Base-by-base conservation (phyloP, 2,888 invertebrate genomes). In the Panopea generosa region DNA sequence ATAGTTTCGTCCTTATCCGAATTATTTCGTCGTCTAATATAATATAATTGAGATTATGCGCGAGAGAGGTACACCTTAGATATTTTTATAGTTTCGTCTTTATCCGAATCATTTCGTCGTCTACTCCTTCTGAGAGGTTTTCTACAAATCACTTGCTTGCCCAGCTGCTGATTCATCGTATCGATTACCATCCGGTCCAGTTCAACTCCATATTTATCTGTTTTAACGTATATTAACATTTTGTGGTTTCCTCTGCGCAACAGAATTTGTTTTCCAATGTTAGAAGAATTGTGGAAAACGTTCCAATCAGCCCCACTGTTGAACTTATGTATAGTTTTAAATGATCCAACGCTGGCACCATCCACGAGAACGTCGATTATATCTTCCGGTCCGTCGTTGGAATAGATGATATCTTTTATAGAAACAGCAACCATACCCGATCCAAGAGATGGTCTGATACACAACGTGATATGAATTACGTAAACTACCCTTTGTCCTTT, bases 381-480 rank as follows among this genome's bases (percentile, higher is more conserved):
- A 20, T 69, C 69, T 2, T 45, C 43, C 0, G 24, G 24, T 6
- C 69, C 69, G 45, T 69, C 69, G 27, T 69, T 69, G 9, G 69
- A 61, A 20, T 69, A 69, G 4, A 55, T 20, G 2, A 69, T 45
- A 26, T 69, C 53, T 3, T 43, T 47, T 18, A 69, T 49, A 6
- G 3, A n/a, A 2, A 62, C 20, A 2, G 29, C 22, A 18, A 69
- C 62, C 11, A 29, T 53, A 3, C n/a, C 16, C 18, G n/a, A n/a
- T 9, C 22, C 16, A 6, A 18, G n/a, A 2, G 2, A 3, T 14
- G 70, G 70, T 50, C 6, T 6, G 9, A 63, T 40, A 20, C 70
- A 71, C 9, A 71, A n/a, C 2, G 38, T 56, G 9, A 71, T 22
- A n/a, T 63, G 49, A 14, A 26, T 49, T 2, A 20, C 2, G 2